Evolutionary conservation across 2,113 vertebrate species (phyloP).

Genomic region (Mionectes macconnelli): DNA sequence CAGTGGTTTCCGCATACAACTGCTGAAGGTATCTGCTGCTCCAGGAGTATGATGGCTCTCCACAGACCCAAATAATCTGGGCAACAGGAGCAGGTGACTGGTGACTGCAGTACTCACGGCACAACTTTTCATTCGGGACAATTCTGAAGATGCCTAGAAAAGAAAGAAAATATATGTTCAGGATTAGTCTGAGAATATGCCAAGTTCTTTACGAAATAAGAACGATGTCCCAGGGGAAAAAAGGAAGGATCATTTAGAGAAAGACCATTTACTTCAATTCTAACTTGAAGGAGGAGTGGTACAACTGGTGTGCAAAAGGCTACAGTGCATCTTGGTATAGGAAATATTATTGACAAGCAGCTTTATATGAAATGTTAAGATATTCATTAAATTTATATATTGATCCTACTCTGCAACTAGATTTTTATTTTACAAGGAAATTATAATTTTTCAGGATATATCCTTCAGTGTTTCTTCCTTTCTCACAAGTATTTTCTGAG

Average conservation of each 20-base stretch:
- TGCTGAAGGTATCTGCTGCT: background rate
- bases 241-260: background rate
- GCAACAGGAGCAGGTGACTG: background rate
- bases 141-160: background rate
- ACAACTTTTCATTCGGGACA: background rate
- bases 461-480: background rate
- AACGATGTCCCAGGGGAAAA: background rate
- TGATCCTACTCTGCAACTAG: background rate
- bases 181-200: background rate
- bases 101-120: accelerated
- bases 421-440: background rate
- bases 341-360: background rate
- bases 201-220: background rate
- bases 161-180: background rate
- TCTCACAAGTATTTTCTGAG: background rate
- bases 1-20: background rate
- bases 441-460: background rate
- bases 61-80: background rate
- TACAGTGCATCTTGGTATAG: background rate
- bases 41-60: background rate
- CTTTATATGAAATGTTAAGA: background rate
- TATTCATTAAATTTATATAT: background rate
- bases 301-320: background rate
- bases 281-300: background rate
- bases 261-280: background rate